Conservation (phyloP, 2,888 invertebrate genomes). For the Scelioninae gen. 2 region DNA sequence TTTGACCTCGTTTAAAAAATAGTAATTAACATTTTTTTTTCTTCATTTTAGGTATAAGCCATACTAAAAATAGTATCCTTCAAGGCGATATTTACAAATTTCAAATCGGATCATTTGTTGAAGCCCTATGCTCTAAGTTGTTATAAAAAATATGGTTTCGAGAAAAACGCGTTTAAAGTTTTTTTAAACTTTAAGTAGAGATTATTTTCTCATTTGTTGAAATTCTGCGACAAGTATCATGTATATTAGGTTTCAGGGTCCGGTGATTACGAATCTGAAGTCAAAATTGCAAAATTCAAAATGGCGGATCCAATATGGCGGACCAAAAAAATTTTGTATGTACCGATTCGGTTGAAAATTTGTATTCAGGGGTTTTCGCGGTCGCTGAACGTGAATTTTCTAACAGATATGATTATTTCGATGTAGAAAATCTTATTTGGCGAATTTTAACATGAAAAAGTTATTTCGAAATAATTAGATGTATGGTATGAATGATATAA, state of each 20-base stretch:
- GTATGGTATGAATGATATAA: no score
- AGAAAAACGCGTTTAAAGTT: constrained; percentile 15
- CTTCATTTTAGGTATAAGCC: constrained; percentile 23
- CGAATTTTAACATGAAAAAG: no score
- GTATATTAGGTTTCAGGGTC: background rate
- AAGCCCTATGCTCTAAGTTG: constrained; percentile 22
- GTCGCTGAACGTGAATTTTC: constrained; percentile 3
- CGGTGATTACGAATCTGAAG: background rate
- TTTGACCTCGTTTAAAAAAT: constrained; percentile 30
- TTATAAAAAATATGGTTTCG: constrained; percentile 7
- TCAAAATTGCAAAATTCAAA: no score
- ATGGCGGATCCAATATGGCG: no score
- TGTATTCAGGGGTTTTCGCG: background rate
- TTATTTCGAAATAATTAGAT: no score
- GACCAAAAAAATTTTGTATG: background rate
- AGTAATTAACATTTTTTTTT: constrained; percentile 30
- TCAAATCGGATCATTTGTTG: no score
- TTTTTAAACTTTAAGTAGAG: constrained; percentile 12
- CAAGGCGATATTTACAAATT: no score
- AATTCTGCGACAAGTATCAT: constrained; percentile 4
- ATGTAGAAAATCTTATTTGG: background rate
- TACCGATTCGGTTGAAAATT: background rate
- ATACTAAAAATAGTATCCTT: constrained; percentile 31
- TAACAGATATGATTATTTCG: no score
- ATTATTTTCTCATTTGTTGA: constrained; percentile 1